Conservation (phyloP, 2,113 vertebrate genomes). For the Numida meleagris region DNA sequence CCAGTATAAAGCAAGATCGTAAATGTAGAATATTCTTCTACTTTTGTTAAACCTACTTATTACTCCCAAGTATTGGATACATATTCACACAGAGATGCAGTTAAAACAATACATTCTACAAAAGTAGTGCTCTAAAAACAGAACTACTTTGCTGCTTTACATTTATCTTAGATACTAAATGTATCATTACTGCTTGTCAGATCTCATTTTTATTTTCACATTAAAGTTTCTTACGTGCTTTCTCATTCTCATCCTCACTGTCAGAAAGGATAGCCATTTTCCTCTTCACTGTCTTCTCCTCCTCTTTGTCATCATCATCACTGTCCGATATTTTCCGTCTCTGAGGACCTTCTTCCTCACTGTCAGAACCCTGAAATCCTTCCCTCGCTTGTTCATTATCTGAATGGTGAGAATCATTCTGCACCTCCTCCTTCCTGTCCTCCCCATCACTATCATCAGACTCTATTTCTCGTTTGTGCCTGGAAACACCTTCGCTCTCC, state of each 20-base stretch:
- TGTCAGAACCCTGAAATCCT: constrained; percentile 75
- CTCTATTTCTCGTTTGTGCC: constrained; percentile 73
- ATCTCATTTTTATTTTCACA: not conserved
- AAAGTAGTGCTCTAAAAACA: not conserved
- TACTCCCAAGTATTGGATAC: not conserved
- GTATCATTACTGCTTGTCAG: not conserved
- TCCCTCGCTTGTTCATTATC: constrained; percentile 54
- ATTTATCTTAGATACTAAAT: not conserved
- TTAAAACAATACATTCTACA: not conserved
- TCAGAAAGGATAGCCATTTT: constrained; percentile 93
- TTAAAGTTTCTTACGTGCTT: constrained; percentile 76
- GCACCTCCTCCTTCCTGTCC: constrained; percentile 64
- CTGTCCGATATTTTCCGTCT: constrained; percentile 75
- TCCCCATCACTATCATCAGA: constrained; percentile 81
- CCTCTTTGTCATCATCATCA: constrained; percentile 85
- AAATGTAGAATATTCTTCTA: not conserved
- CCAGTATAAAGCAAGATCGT: not conserved
- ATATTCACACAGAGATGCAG: not conserved
- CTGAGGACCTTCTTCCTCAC: constrained; percentile 77
- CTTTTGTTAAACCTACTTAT: not conserved
- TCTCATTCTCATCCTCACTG: constrained; percentile 90
- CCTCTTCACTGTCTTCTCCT: constrained; percentile 85
- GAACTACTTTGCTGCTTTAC: not conserved
- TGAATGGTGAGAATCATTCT: constrained; percentile 63
- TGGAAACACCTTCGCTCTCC: constrained; percentile 62